Conservation (phyloP, 2,113 vertebrate genomes). For the Excalfactoria chinensis region DNA sequence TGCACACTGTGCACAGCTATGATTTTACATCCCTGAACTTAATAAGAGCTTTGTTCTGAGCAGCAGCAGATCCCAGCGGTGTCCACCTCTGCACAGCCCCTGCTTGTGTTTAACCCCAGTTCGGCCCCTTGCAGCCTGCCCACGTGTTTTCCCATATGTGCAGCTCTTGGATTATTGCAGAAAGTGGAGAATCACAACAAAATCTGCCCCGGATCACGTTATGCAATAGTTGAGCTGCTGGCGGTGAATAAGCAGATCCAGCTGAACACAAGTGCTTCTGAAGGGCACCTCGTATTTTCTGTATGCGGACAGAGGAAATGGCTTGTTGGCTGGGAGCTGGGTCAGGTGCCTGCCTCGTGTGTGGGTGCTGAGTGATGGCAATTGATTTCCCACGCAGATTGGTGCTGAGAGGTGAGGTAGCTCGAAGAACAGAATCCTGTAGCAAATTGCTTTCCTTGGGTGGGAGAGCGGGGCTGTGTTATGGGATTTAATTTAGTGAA, state of each 20-base stretch:
- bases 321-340: not conserved
- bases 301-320: fast-evolving
- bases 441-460: not conserved
- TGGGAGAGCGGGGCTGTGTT: not conserved
- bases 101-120: not conserved
- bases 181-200: not conserved
- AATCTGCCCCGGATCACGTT: not conserved
- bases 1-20: not conserved
- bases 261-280: not conserved
- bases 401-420: not conserved
- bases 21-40: not conserved
- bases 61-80: not conserved
- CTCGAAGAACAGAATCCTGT: not conserved
- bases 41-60: fast-evolving
- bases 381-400: not conserved
- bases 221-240: not conserved
- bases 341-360: conserved; percentile 5
- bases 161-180: fast-evolving
- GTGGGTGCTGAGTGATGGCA: not conserved
- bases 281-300: conserved; percentile 18
- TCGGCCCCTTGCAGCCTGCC: not conserved
- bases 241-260: not conserved
- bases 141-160: not conserved
- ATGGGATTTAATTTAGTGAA: not conserved
- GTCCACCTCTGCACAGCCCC: not conserved